Conservation (phyloP, 53 echinoderm and acorn worm species). For the Mesocentrotus franciscanus region DNA sequence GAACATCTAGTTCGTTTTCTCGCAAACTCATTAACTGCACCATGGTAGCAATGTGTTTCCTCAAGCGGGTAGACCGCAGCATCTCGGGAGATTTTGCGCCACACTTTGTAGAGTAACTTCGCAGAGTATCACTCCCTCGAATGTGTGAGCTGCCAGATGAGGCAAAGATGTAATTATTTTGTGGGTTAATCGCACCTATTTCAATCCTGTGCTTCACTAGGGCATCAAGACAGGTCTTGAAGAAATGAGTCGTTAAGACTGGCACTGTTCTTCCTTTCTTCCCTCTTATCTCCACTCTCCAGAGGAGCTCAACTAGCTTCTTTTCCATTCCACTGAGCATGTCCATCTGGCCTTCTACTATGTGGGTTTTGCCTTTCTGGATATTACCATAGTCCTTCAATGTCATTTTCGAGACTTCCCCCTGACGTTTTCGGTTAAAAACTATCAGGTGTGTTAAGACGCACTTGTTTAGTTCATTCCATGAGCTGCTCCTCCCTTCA, state of each 20-base stretch:
- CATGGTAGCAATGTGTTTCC: constrained; percentile 64
- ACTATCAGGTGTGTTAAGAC: constrained; percentile 64
- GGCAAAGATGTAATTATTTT: constrained; percentile 1
- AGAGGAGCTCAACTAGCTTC: constrained; percentile 51
- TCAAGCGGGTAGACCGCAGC: constrained; percentile 59
- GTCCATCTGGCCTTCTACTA: constrained; percentile 40
- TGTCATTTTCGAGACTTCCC: constrained; percentile 55
- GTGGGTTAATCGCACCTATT: neutral
- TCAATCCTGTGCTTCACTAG: neutral
- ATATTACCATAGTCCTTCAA: constrained; percentile 58
- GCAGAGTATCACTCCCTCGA: constrained; percentile 54
- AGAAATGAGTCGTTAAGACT: constrained; percentile 65
- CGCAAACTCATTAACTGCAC: constrained; percentile 50
- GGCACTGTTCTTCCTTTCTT: constrained; percentile 79
- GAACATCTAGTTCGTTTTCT: constrained; percentile 48
- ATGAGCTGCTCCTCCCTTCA: neutral
- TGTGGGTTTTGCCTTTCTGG: constrained; percentile 10
- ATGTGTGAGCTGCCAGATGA: constrained; percentile 13
- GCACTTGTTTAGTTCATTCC: constrained; percentile 51
- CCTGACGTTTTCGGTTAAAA: constrained; percentile 67
- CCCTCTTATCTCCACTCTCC: constrained; percentile 65
- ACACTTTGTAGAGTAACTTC: constrained; percentile 47
- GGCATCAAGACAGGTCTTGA: neutral
- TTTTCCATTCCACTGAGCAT: constrained; percentile 65
- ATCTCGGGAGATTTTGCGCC: constrained; percentile 59